A percentile compares a stretch with the other conserved stretches of the same genome.
These are phyloP conservation scores for Acanthacorydalis orientalis DNA, from an alignment of 2,888 invertebrate genomes.

Conservation along the genomic window DNA sequence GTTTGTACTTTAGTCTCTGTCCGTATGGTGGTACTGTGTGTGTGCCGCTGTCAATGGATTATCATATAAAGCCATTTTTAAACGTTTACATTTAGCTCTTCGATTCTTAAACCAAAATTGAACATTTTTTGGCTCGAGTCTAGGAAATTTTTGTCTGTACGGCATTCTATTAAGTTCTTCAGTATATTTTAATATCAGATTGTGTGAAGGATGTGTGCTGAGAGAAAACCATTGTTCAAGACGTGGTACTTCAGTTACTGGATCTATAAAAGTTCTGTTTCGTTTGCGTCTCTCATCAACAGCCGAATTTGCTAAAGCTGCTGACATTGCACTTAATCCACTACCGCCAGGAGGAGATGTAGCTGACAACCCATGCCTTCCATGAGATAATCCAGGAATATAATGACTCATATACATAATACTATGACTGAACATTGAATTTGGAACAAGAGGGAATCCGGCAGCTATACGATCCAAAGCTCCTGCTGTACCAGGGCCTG, in stretches of 20 bases:
- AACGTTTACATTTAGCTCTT: constrained; percentile 91
- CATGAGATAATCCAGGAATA: constrained; percentile 44
- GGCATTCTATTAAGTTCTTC: constrained; percentile 94
- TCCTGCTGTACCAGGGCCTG: constrained; percentile 16
- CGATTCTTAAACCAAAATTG: constrained; percentile 99
- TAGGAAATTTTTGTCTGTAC: constrained; percentile 94
- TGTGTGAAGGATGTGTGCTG: constrained; percentile 97
- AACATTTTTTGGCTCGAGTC: constrained; percentile 97
- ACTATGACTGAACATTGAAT: constrained; percentile 76
- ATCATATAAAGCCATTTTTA: constrained; percentile 81
- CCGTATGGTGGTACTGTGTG: constrained; percentile 39
- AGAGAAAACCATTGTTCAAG: constrained; percentile 91
- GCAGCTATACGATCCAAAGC: constrained; percentile 26
- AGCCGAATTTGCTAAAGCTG: constrained; percentile 35
- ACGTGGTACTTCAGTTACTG: constrained; percentile 91
- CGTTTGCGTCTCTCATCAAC: constrained; percentile 85
- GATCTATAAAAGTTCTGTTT: constrained; percentile 97
- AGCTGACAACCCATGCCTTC: constrained; percentile 26
- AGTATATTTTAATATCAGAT: constrained; percentile 93
- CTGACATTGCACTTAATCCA: constrained; percentile 30
- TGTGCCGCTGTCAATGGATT: constrained; percentile 40
- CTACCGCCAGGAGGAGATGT: constrained; percentile 37
- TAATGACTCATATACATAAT: constrained; percentile 89
- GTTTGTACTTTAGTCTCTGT: constrained; percentile 28
- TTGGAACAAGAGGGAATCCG: constrained; percentile 65